Conservation (phyloP, 2,113 vertebrate species). For the Shinisaurus crocodilurus region DNA sequence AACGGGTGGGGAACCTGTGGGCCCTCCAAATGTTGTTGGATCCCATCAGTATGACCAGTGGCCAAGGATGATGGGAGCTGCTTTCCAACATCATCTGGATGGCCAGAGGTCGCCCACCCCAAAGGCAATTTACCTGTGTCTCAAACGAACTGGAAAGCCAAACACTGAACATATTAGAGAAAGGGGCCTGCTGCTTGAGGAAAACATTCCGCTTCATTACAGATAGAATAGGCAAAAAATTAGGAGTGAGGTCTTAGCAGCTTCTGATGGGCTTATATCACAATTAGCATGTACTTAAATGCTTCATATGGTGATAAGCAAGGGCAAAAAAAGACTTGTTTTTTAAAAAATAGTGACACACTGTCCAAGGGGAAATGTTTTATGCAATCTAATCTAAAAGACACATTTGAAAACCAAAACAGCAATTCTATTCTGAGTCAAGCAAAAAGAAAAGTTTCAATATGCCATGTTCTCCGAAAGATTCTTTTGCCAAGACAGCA, state of each 20-base stretch:
- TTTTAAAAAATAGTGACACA: neutral
- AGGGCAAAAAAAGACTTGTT: neutral
- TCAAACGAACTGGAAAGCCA: neutral
- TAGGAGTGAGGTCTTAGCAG: neutral
- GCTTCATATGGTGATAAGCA: neutral
- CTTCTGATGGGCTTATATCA: neutral
- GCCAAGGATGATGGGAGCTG: too few relatives aligned
- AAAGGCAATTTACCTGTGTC: neutral
- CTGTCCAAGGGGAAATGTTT: neutral
- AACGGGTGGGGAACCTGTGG: too few relatives aligned
- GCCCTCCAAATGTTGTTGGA: too few relatives aligned
- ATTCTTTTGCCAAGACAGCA: neutral
- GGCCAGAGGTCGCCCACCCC: neutral
- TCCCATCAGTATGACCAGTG: too few relatives aligned
- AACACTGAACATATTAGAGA: neutral
- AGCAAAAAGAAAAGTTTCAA: neutral
- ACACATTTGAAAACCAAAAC: neutral
- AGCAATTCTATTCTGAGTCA: neutral
- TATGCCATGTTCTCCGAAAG: neutral
- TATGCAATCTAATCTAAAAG: neutral
- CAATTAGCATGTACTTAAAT: constrained; percentile 11
- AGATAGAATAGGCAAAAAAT: neutral
- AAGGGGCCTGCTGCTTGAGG: neutral
- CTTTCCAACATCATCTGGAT: too few relatives aligned
- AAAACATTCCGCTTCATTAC: neutral